A percentile compares a stretch with the other conserved stretches of the same genome.
phyloP scores from a whole-genome alignment of 2,888 invertebrate species.

The Microctonus brassicae region DNA sequence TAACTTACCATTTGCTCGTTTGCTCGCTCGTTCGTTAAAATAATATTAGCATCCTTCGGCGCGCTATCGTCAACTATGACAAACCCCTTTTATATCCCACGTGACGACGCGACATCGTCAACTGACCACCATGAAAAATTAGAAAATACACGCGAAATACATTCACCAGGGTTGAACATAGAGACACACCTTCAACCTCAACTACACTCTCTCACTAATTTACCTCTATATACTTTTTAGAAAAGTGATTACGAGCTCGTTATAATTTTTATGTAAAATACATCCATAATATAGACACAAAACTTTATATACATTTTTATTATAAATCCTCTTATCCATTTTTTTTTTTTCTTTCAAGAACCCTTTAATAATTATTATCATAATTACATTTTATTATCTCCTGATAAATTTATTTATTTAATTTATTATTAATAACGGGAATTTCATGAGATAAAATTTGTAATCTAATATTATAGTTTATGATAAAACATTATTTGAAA shows the following conservation, averaged over 20 bases:
- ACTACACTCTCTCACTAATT: background rate
- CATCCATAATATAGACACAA: slow-evolving; percentile 3
- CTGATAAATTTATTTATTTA: background rate
- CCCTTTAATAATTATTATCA: background rate
- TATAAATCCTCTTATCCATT: background rate
- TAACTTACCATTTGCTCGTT: slow-evolving; percentile 22
- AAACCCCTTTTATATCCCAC: slow-evolving; percentile 31
- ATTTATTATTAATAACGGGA: background rate
- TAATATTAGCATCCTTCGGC: slow-evolving; percentile 55
- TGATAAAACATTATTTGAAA: background rate
- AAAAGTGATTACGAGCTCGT: slow-evolving; percentile 30
- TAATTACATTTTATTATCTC: background rate
- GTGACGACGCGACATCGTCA: too few relatives aligned
- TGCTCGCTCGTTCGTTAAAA: slow-evolving; percentile 52
- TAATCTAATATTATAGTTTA: background rate
- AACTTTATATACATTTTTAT: background rate
- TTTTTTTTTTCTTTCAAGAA: background rate
- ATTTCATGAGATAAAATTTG: background rate
- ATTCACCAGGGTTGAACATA: background rate
- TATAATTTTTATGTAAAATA: slow-evolving; percentile 13
- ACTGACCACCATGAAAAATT: slow-evolving; percentile 27
- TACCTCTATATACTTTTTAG: slow-evolving; percentile 19
- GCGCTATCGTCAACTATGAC: slow-evolving; percentile 21
- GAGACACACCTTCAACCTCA: slow-evolving; percentile 32
- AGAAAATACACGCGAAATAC: slow-evolving; percentile 27